Evolutionary conservation across 2,797 vertebrate species (phyloP), one percentile per base, ranked within the genome.

Genomic region (Okamejei kenojei): DNA sequence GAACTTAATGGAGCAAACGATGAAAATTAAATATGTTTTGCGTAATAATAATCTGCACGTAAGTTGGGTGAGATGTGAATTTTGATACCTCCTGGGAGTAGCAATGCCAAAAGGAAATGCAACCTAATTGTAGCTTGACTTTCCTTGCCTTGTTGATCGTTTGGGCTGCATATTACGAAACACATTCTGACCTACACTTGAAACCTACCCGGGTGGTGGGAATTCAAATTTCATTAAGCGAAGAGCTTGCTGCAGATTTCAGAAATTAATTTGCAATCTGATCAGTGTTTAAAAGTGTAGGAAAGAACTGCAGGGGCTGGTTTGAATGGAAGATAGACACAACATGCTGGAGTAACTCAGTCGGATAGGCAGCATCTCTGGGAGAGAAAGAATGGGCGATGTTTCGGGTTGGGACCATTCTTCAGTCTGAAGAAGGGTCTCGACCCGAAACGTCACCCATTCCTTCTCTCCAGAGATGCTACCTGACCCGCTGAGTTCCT

Each of bases 241-340:
- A 92, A 74, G 71, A 45, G 71, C 38, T 92, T 29, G 45, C 32
- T 92, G 71, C 74, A 21, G 76, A 92, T 74, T 92, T 76, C 71
- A 54, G 90, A 92, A 92, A 76, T 76, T 71, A 23, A 74, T 92
- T 92, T n/a, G 54, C 54, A 92, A 92, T 73, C 74, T 73, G 68
- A 45, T 92, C 68, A 73, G 68, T 92, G 68, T 45, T 92, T 74
- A 2, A 45, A 45, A 45, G 45, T 45, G 45, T 45, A 45, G 45
- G 45, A 45, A 45, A 45, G 45, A 45, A 45, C 45, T 45, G 45
- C 45, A 45, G 45, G 45, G 2, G 2, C 45, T 45, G 45, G 45
- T 45, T 45, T 45, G 2, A 45, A 45, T 45, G 45, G 45, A 45
- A 45, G 45, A 45, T 45, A 3, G 45, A 45, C 45, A 45, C 45